Base-by-base conservation (phyloP, 2,888 invertebrate species). In the Acleris holmiana region DNA sequence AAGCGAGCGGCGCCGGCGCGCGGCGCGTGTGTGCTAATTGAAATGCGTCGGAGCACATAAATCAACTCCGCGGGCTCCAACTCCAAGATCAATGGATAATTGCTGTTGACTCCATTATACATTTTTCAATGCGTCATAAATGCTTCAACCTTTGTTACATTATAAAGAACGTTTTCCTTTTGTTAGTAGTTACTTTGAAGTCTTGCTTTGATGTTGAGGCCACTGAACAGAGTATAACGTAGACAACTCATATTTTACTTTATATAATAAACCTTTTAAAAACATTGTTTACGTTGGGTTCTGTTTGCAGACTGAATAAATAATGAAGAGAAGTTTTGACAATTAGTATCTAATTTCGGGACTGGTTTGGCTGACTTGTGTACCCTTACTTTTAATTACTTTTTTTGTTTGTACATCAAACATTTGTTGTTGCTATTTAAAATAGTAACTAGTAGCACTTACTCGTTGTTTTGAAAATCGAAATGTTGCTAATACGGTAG, bases 1-100 rank as follows among this genome's bases (percentile, higher is more conserved):
- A 53, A 59, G 57, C 53, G 59, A 23, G 25, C 35, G 13, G 48
- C 23, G 23, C 23, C 46, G 53, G 47, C 65, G 60, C 59, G 35
- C 46, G 53, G 47, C 65, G 60, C 59, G 35, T 54, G 54, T 49
- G 54, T 18, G 65, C 59, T 64, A 59, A 64, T 64, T 64, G 64
- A 64, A 64, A 54, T 54, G 59, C 54, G 46, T 46, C 58, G 15
- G 15, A 46, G 23, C 13, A 41, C 48, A 54, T 60, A 60, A 60
- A 54, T 65, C 59, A 65, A 35, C 10, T 2, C 54, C 29, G 23
- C 25, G 64, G 17, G 41, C 44, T 19, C 17, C 35, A 13, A 47
- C 41, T 53, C 21, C 10, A 55, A 40, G 35, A 59, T 48, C 47
- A 48, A 47, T 47, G 50, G 23, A 53, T 21, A 51, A 51, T 51